Percentiles rank a stretch among this genome's conserved stretches.
phyloP scores from a whole-genome alignment of 2,888 invertebrate species.

The Salticus scenicus region DNA sequence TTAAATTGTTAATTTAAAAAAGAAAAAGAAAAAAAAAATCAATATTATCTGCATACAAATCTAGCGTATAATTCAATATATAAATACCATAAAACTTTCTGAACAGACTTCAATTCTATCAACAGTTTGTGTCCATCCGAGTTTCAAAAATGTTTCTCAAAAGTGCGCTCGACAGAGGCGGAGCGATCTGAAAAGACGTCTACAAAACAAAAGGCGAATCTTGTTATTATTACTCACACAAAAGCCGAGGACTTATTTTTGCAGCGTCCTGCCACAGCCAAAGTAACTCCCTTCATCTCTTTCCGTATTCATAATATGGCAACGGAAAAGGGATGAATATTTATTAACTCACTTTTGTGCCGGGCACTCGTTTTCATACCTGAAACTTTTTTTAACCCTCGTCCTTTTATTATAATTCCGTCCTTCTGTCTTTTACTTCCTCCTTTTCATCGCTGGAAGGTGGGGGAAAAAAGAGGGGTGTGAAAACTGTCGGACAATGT shows the following conservation, averaged over 20 bases:
- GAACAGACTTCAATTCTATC: background rate
- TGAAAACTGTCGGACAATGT: conserved; percentile 48
- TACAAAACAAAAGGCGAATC: conserved; percentile 3
- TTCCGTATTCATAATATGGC: conserved; percentile 51
- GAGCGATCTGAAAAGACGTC: background rate
- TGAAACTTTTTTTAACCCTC: conserved; percentile 45
- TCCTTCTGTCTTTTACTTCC: conserved; percentile 44
- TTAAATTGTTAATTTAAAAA: no score
- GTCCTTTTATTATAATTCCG: conserved; percentile 51
- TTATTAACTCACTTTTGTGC: conserved; percentile 58
- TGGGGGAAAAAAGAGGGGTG: conserved; percentile 4
- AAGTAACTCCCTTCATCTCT: conserved; percentile 1
- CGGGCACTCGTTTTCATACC: conserved; percentile 48
- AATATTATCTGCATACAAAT: no score
- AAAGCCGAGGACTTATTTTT: conserved; percentile 56
- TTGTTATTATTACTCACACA: conserved; percentile 54
- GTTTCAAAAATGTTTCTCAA: background rate
- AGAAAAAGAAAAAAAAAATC: no score
- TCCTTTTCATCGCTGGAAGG: conserved; percentile 26
- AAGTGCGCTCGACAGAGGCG: background rate
- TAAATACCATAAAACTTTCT: background rate
- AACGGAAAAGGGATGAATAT: conserved; percentile 51
- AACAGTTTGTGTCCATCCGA: background rate
- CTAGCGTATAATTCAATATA: no score
- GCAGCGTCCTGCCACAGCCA: conserved; percentile 25